These are phyloP conservation scores for Podarcis muralis DNA, from an alignment of 2,113 vertebrate species.

Conservation along the genomic window DNA sequence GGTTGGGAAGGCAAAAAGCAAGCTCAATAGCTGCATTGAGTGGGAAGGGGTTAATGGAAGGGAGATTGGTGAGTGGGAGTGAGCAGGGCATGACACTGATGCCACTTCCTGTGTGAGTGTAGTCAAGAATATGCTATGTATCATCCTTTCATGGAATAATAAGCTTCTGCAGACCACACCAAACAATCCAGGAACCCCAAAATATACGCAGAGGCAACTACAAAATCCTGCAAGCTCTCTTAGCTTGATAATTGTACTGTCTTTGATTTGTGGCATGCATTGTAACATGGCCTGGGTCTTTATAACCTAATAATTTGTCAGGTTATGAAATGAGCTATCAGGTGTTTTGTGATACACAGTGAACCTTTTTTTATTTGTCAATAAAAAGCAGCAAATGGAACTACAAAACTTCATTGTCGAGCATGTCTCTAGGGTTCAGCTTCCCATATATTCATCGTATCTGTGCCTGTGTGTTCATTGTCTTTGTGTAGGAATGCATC, in stretches of 20 bases:
- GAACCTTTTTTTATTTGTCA: slow-evolving; percentile 28
- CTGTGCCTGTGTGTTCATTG: neutral
- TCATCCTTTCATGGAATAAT: neutral
- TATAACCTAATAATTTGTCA: slow-evolving; percentile 19
- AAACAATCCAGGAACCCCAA: neutral
- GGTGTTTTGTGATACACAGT: slow-evolving; percentile 20
- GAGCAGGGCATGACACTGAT: neutral
- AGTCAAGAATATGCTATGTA: neutral
- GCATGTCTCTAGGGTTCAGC: neutral
- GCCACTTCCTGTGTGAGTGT: neutral
- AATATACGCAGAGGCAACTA: neutral
- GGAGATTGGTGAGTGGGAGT: too few relatives aligned
- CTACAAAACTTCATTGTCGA: slow-evolving; percentile 9
- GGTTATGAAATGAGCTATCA: slow-evolving; percentile 18
- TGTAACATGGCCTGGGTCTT: slow-evolving; percentile 2
- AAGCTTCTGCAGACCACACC: too few relatives aligned
- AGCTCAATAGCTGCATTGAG: too few relatives aligned
- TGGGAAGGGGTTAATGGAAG: too few relatives aligned
- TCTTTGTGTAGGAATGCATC: neutral
- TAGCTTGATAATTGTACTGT: neutral
- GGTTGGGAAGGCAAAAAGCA: too few relatives aligned
- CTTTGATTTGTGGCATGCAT: slow-evolving; percentile 11
- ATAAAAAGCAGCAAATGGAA: slow-evolving; percentile 28
- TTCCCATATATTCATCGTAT: neutral
- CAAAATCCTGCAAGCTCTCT: neutral